Evolutionary conservation across 2,113 vertebrate species (phyloP).

Genomic region (Oxyruncus cristatus): DNA sequence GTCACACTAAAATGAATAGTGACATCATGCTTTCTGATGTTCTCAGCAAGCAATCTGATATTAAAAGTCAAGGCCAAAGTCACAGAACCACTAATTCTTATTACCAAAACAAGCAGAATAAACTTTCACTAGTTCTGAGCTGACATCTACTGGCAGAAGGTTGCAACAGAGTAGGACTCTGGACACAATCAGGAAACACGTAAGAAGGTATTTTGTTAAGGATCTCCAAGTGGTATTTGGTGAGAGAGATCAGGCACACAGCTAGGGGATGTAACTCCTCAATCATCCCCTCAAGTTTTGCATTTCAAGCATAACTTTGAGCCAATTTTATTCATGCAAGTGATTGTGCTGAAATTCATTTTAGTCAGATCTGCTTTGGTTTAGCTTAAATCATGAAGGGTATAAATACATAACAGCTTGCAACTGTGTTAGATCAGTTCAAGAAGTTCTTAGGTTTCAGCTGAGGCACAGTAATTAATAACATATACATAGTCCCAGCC

Average conservation of each 20-base stretch:
- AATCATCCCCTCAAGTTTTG: not conserved
- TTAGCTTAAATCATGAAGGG: not conserved
- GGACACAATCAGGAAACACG: not conserved
- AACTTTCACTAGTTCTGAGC: slow-evolving; percentile 16
- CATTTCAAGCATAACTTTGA: slow-evolving; percentile 1
- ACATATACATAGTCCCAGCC: not conserved
- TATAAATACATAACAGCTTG: slow-evolving; percentile 1
- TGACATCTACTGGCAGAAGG: slow-evolving; percentile 58
- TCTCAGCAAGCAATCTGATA: not conserved
- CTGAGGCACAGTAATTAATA: not conserved
- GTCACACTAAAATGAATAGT: not conserved
- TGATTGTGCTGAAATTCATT: not conserved
- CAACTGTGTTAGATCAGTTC: not conserved
- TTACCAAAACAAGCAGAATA: not conserved
- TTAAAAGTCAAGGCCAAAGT: not conserved
- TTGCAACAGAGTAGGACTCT: not conserved
- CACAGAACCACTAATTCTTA: not conserved
- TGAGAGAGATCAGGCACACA: not conserved
- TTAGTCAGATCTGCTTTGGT: not conserved
- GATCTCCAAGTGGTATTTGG: not conserved
- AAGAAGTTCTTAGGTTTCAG: not conserved
- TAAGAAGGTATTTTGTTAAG: not conserved
- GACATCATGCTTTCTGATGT: not conserved
- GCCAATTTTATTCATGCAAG: not conserved
- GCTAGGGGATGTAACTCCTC: not conserved